Evolutionary conservation across 2,797 vertebrate genomes (phyloP), one percentile per base, ranked within the genome.

Genomic region (Acipenser oxyrinchus): DNA sequence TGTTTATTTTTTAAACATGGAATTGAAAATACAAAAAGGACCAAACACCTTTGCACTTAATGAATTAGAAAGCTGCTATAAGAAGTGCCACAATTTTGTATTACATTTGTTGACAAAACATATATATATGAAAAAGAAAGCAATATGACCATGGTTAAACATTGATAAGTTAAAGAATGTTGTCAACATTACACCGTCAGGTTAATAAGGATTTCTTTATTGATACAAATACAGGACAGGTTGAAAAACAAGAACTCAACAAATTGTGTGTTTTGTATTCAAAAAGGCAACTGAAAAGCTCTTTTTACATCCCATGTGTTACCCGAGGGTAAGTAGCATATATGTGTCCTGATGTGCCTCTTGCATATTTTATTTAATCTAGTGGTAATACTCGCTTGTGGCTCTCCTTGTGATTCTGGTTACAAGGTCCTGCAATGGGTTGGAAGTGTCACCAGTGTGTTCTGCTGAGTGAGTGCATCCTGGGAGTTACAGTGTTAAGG

Each of bases 311-410:
- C 50, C 52, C 9, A 6, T 51, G 65, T 67, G 53, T 49, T 62
- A 23, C 58, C n/a, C 49, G 58, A 23, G 53, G 8, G 49, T n/a
- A 60, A 18, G 60, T 12, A 13, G 58, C 53, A n/a, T 15, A 63
- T 52, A 48, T 18, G 11, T 58, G 6, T 70, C 69, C 51, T 58
- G 15, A 70, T 71, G 64, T 9, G 49, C 7, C 8, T 66, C 75
- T 79, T 86, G 80, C 83, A 85, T 83, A 83, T 78, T 75, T 71
- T 61, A 68, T 66, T 48, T 74, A 73, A 69, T 64, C 51, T 49
- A 10, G 8, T 13, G 48, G 8, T 49, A n/a, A 48, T 3, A 18
- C n/a, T 7, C 37, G 13, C 12, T 37, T 67, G 49, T 51, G 13
- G 57, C 66, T 15, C 13, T 51, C 50, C 5, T 37, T 37, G 4